A percentile compares a stretch with the other conserved stretches of the same genome.
phyloP scores from a whole-genome alignment of 2,797 vertebrate genomes.

The Coregonus ussuriensis region DNA sequence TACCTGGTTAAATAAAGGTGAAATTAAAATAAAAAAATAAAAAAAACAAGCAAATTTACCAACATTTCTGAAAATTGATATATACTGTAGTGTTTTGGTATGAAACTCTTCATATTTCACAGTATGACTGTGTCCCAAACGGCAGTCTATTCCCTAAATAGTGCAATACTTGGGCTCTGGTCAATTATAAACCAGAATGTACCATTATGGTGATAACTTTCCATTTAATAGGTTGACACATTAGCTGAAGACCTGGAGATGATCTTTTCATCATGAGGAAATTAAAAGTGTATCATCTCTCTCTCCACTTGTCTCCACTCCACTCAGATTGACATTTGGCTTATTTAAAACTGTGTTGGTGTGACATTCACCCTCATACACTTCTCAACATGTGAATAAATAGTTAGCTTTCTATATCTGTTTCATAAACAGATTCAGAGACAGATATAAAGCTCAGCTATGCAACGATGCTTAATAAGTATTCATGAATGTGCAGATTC shows the following conservation, averaged over 20 bases:
- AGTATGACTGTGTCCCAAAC: background rate
- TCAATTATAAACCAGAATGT: background rate
- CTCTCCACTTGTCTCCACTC: conserved; percentile 31
- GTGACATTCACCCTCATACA: conserved; percentile 55
- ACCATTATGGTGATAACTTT: background rate
- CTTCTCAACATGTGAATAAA: background rate
- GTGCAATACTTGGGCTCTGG: background rate
- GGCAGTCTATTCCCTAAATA: background rate
- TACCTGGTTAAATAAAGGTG: too few species aligned
- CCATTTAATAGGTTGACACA: too few species aligned
- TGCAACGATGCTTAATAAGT: conserved; percentile 13
- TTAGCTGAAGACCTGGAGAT: conserved; percentile 12
- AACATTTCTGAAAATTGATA: too few species aligned
- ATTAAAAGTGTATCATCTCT: conserved; percentile 7
- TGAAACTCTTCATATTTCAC: background rate
- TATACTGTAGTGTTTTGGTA: too few species aligned
- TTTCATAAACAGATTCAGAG: conserved; percentile 1
- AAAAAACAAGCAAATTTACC: too few species aligned
- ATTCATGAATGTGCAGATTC: conserved; percentile 18
- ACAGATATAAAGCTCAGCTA: conserved; percentile 8
- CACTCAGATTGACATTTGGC: conserved; percentile 59
- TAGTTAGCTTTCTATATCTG: conserved; percentile 11
- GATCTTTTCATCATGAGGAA: conserved; percentile 8
- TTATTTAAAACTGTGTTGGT: conserved; percentile 46
- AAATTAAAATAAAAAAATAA: too few species aligned